Evolutionary conservation across 2,888 invertebrate genomes (phyloP).

Genomic region (Hypomecis punctinalis): DNA sequence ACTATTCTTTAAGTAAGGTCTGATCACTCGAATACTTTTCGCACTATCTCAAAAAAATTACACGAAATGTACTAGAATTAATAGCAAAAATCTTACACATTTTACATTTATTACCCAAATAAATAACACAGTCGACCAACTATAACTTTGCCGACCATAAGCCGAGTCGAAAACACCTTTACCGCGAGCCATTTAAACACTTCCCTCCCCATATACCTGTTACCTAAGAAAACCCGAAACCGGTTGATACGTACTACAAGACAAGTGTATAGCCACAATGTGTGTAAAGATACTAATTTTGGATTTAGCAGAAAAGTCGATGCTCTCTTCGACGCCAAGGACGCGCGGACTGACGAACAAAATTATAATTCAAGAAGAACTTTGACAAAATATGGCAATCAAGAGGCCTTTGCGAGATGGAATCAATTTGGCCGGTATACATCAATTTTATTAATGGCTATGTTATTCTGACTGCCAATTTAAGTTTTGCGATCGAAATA

Average conservation of each 20-base stretch:
- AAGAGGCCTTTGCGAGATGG: slow-evolving; percentile 33
- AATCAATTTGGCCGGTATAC: slow-evolving; percentile 6
- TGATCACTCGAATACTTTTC: no score
- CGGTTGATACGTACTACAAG: slow-evolving; percentile 25
- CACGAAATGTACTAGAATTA: no score
- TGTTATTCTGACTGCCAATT: slow-evolving; percentile 7
- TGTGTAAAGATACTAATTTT: slow-evolving; percentile 48
- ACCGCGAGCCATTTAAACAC: no score
- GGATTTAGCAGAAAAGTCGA: slow-evolving; percentile 53
- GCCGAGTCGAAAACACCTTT: no score
- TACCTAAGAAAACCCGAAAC: slow-evolving; percentile 35
- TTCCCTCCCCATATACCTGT: slow-evolving; percentile 15
- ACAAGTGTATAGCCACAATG: slow-evolving; percentile 11
- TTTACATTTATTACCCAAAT: no score
- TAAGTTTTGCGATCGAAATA: not conserved
- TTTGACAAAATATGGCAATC: slow-evolving; percentile 39
- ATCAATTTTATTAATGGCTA: not conserved
- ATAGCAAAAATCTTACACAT: no score
- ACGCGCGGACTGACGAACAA: slow-evolving; percentile 41
- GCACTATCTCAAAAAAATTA: no score
- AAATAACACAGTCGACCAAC: no score
- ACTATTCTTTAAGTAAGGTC: no score
- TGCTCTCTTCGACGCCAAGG: slow-evolving; percentile 54
- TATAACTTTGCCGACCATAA: no score
- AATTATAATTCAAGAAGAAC: slow-evolving; percentile 31